Base-by-base conservation (phyloP, 2,888 invertebrate species). In the Polymixis flavicincta region DNA sequence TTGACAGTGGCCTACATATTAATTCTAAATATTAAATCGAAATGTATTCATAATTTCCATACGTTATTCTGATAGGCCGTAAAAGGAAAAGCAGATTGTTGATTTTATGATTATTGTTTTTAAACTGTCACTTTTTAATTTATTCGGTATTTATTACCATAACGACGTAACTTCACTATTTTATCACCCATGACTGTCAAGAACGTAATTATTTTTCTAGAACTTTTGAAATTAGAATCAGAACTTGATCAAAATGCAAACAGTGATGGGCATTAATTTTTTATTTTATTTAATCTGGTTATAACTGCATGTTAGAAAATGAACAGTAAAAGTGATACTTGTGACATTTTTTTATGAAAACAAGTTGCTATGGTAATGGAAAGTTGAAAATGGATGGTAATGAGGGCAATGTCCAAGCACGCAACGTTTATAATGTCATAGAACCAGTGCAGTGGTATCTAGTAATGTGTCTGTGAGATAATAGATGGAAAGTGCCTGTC, bases 341-440 rank as follows among this genome's bases (percentile, higher is more conserved):
- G 25, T 45, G 57, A 55, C 55, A 54, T 67, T 76, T 72, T 42
- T 65, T 55, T 70, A 6, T 50, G 32, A 67, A 60, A 87, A 80
- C 76, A 54, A 52, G 82, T 81, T 77, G 50, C 25, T 19, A 57
- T 71, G 68, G 13, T 50, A 65, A 66, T 77, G 70, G 86, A 87
- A 85, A 86, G 86, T 87, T 78, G 71, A 45, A 71, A 79, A 73
- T 77, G 8, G 9, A 55, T 19, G n/a, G 48, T 37, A 87, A 87
- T n/a, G 76, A 73, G 87, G 87, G 59, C 87, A 77, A 32, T 37
- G 55, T 67, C 14, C 52, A 37, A 28, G 60, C 76, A 85, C 68
- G 82, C 78, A 37, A 77, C 32, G 69, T 50, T 74, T 63, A 66
- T 70, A 60, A 61, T 59, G 42, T 57, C 59, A 32, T 22, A 55